phyloP scores from a whole-genome alignment of 2,888 invertebrate species.

The Trilocha varians region DNA sequence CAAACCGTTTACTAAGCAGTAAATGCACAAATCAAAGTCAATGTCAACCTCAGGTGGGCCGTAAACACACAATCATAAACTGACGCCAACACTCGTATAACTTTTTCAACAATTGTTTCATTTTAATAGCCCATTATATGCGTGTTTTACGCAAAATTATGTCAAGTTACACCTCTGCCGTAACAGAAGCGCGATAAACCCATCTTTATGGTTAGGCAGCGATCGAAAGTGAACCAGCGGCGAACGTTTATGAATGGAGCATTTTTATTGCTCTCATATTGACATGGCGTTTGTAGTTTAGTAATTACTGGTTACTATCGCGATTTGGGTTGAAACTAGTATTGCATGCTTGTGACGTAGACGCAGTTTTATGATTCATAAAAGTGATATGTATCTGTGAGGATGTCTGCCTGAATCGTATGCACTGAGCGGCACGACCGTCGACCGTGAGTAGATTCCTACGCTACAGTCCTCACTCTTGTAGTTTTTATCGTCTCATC shows the following conservation, averaged over 20 bases:
- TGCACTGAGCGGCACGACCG: conserved; percentile 23
- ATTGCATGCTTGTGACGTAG: conserved; percentile 57
- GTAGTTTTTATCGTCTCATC: conserved; percentile 61
- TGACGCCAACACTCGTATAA: conserved; percentile 69
- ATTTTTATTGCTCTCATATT: conserved; percentile 68
- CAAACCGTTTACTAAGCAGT: conserved; percentile 56
- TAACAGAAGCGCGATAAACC: conserved; percentile 66
- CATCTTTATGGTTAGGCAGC: conserved; percentile 66
- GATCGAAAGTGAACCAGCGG: conserved; percentile 62
- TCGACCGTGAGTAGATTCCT: conserved; percentile 13
- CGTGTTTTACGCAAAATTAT: conserved; percentile 72
- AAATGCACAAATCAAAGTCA: conserved; percentile 71
- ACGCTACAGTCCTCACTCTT: conserved; percentile 21
- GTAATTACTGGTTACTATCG: conserved; percentile 60
- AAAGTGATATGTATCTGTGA: conserved; percentile 61
- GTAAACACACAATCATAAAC: conserved; percentile 71
- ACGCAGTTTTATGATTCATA: conserved; percentile 63
- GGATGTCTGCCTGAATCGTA: conserved; percentile 25
- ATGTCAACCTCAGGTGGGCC: conserved; percentile 69
- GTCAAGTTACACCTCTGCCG: conserved; percentile 69
- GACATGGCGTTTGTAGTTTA: conserved; percentile 56
- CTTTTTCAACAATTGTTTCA: conserved; percentile 73
- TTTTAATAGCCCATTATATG: conserved; percentile 72
- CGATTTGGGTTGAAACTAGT: conserved; percentile 62
- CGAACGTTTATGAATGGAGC: conserved; percentile 62